Evolutionary conservation across 2,797 vertebrate genomes (phyloP), one percentile per base, ranked within the genome.

Genomic region (Mormyrops boulengeri): DNA sequence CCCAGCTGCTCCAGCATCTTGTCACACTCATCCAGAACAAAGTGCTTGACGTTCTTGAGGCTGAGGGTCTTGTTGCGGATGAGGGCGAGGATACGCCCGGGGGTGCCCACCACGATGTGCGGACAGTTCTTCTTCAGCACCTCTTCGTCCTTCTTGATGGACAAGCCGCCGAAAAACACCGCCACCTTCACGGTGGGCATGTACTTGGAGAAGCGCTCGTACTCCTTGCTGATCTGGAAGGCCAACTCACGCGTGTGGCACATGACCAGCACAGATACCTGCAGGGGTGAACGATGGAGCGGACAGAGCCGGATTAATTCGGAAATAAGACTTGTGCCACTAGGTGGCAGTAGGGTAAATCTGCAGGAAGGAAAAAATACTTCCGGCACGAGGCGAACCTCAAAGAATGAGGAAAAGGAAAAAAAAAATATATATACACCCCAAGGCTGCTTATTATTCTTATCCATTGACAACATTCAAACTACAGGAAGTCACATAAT

Each of bases 171-270:
- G 0, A 98, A 97, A 94, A 97, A 98, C 89, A 98, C 97, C 0
- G 97, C 96, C 22, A 96, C 97, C 94, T 97, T 98, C 87, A 98
- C 96, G 0, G 53, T 96, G 90, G 97, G 96, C 97, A 98, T 98
- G 94, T 98, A 98, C 93, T 98, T 98, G 89, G 97, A 98, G 93
- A 98, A 98, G 88, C 97, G 96, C 92, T 98, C 97, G 0, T 98
- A 98, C 90, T 98, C 97, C 93, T 98, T 98, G 94, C 97, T 98
- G 93, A 98, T 98, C 94, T 98, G 97, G 94, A 98, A 98, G 86
- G 97, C 97, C 92, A 98, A 92, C 93, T 98, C 97, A 38, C 97
- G 95, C 0, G 97, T 98, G 93, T 98, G 97, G 91, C 97, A 98
- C 97, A 98, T 98, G 60, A 98, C 97, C 53, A 98, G 94, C 77